These are phyloP conservation scores for Campylorhamphus procurvoides DNA, from an alignment of 2,113 vertebrate species.

Conservation along the genomic window DNA sequence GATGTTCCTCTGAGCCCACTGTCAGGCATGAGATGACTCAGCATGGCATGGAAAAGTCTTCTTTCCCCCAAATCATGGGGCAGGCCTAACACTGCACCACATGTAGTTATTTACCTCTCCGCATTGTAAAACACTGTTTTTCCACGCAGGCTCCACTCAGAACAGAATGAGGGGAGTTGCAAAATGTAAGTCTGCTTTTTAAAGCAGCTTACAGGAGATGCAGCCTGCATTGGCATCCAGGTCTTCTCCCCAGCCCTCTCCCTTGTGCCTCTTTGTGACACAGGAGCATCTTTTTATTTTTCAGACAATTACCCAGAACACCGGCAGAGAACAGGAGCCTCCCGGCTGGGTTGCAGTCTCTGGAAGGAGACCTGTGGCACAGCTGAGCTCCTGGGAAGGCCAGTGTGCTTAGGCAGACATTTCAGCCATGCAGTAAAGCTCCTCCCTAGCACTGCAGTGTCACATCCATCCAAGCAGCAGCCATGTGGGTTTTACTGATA, in stretches of 20 bases:
- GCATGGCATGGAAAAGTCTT: background rate
- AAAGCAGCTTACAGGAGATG: background rate
- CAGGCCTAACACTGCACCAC: background rate
- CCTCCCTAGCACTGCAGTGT: accelerated
- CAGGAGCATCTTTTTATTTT: background rate
- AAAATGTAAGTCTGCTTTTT: background rate
- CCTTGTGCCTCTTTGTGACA: background rate
- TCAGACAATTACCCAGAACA: background rate
- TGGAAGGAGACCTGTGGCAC: background rate
- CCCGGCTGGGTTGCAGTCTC: background rate
- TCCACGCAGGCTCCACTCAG: background rate
- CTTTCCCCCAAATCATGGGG: background rate
- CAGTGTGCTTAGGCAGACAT: background rate
- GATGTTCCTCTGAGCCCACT: background rate
- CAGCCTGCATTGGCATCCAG: background rate
- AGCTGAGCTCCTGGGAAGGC: background rate
- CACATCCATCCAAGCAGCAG: background rate
- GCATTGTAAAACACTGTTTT: background rate
- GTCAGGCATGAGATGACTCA: background rate
- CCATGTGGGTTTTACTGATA: background rate
- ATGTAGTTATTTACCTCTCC: background rate
- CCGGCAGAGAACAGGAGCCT: background rate
- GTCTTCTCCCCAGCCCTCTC: background rate
- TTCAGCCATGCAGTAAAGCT: background rate
- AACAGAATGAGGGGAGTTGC: background rate